A percentile compares a stretch with the other conserved stretches of the same genome.
These are phyloP conservation scores for Forbesichthys agassizii DNA, from an alignment of 2,113 vertebrate species.

Conservation along the genomic window DNA sequence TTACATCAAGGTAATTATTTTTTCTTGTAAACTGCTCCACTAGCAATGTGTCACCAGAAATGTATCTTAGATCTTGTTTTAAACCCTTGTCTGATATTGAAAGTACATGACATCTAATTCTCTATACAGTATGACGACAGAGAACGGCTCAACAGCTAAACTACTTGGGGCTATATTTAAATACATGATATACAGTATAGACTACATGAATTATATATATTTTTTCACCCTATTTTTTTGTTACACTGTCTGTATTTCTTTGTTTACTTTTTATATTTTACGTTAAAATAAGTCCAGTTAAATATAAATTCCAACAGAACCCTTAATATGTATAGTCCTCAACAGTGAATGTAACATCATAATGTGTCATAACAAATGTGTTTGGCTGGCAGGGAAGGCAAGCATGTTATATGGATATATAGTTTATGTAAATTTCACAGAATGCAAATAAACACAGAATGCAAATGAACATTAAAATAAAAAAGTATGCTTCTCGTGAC, in stretches of 20 bases:
- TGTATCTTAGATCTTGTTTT: constrained; percentile 43
- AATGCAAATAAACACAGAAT: too few species aligned
- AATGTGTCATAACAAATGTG: not conserved
- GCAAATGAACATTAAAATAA: too few species aligned
- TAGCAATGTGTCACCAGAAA: constrained; percentile 54
- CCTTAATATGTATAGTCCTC: not conserved
- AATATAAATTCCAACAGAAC: not conserved
- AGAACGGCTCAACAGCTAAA: not conserved
- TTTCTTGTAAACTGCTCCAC: constrained; percentile 34
- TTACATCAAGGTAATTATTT: constrained; percentile 33
- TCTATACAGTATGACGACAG: constrained; percentile 11
- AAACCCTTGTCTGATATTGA: constrained; percentile 32
- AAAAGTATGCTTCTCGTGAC: too few species aligned
- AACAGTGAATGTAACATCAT: not conserved
- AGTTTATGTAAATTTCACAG: too few species aligned
- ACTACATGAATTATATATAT: not conserved
- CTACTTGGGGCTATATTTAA: too few species aligned
- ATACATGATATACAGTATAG: too few species aligned
- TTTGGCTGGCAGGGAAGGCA: too few species aligned
- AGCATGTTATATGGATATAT: too few species aligned
- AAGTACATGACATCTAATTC: constrained; percentile 21
- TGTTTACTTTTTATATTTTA: not conserved
- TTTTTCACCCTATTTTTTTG: not conserved
- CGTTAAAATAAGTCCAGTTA: not conserved
- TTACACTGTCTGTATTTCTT: not conserved